These are phyloP conservation scores for Pristionchus entomophagus DNA, from an alignment of 2,888 invertebrate species.

Conservation along the genomic window DNA sequence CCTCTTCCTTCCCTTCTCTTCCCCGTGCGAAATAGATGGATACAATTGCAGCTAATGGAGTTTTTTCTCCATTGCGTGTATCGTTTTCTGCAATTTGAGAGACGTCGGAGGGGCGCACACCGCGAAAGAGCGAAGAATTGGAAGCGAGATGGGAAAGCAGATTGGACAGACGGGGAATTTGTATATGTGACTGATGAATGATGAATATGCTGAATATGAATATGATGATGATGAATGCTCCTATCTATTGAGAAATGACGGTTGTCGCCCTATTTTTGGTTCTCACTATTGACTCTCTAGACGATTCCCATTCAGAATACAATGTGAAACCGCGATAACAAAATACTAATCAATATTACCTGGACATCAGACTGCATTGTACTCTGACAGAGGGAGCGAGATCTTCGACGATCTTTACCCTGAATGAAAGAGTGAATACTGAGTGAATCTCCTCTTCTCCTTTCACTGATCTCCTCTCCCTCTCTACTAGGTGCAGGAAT, in stretches of 20 bases:
- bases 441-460: neutral
- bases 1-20: neutral
- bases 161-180: neutral
- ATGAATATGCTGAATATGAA: no score
- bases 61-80: slow-evolving; percentile 37
- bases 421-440: slow-evolving; percentile 40
- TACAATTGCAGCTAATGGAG: slow-evolving; percentile 38
- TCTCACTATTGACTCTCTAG: no score
- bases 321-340: no score
- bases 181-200: neutral
- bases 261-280: no score
- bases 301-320: no score
- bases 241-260: no score
- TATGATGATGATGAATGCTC: no score
- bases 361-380: slow-evolving; percentile 71
- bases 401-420: slow-evolving; percentile 61
- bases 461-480: neutral
- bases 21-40: slow-evolving; percentile 33
- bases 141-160: neutral
- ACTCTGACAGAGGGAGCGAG: slow-evolving; percentile 67
- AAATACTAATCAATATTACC: no score
- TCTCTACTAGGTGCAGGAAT: neutral
- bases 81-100: slow-evolving; percentile 45
- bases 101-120: neutral
- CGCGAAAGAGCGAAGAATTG: neutral